Conservation (phyloP, 92 coral and sea anemone species). For the Bergia puertoricense region DNA sequence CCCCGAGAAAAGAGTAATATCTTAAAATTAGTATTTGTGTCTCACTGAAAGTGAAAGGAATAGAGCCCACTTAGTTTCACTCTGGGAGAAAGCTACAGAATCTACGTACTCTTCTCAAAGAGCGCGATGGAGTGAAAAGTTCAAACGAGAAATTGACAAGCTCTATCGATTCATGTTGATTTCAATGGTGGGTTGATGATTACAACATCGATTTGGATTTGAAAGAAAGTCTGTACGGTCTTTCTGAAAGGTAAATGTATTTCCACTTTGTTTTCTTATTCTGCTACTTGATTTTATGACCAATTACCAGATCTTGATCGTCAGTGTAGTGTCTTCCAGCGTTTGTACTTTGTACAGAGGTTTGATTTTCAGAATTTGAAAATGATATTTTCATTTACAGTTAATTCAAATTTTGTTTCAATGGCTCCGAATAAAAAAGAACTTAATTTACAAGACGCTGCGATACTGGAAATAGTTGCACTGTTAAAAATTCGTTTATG, state of each 20-base stretch:
- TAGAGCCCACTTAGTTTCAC: not conserved
- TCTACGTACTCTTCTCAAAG: not conserved
- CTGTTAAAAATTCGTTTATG: too few relatives aligned
- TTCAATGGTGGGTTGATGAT: not conserved
- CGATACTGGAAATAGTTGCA: too few relatives aligned
- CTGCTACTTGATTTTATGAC: not conserved
- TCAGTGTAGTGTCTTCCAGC: too few relatives aligned
- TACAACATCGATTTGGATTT: not conserved
- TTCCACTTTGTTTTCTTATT: not conserved
- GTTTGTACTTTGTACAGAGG: not conserved
- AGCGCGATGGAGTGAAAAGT: not conserved
- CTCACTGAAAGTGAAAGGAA: slow-evolving; percentile 3
- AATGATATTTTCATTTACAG: too few relatives aligned
- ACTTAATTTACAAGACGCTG: not conserved
- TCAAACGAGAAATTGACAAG: not conserved
- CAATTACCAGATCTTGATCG: not conserved
- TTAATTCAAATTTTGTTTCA: too few relatives aligned
- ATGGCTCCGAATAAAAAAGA: not conserved
- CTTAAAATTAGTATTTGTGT: not conserved
- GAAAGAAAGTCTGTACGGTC: not conserved
- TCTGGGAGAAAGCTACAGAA: not conserved
- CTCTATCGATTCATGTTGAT: not conserved
- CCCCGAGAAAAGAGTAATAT: not conserved
- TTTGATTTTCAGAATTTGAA: not conserved
- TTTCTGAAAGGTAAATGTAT: not conserved